Evolutionary conservation across 2,797 vertebrate genomes (phyloP), one percentile per base, ranked within the genome.

Genomic region (Balearica regulorum): DNA sequence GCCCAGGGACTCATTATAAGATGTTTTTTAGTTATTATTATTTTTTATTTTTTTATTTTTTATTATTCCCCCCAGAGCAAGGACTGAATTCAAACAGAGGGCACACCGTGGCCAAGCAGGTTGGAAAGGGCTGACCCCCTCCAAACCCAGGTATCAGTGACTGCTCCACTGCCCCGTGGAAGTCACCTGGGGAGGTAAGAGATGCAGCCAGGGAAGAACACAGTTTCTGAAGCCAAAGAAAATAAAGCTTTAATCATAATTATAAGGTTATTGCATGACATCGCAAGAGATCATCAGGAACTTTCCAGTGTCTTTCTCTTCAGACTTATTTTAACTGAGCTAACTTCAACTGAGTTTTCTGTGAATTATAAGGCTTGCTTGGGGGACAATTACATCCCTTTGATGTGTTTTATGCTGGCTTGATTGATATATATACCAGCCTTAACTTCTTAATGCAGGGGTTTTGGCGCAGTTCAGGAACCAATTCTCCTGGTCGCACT

Each of bases 221-320:
- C 6, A 76, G 64, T 7, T 71, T 89, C 84, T 65, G 77, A 89
- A 78, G 37, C 65, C 82, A 92, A 87, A 61, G 49, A 85, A 95
- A 97, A 94, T 60, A 87, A 71, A 87, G 12, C 4, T 88, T 81
- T 89, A 75, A 89, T 90, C 49, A 60, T 91, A 91, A 92, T 92
- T 73, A 71, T 49, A 81, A 83, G 54, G 57, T 92, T 90, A 77
- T 82, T 79, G 54, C 33, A 64, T 64, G 51, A 72, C 61, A 80
- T n/a, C 1, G 2, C 19, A 46, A 70, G 76, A 83, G 58, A 72
- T 83, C 35, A 55, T 53, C 0, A 0, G 31, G 43, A 96, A 91
- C 75, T 71, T 94, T 57, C 41, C 48, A 54, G 21, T 39, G 49
- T 81, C 75, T 64, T 94, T 89, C 54, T 92, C 69, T 75, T 91